phyloP scores from a whole-genome alignment of 2,113 vertebrate genomes.

The Sylvia atricapilla region DNA sequence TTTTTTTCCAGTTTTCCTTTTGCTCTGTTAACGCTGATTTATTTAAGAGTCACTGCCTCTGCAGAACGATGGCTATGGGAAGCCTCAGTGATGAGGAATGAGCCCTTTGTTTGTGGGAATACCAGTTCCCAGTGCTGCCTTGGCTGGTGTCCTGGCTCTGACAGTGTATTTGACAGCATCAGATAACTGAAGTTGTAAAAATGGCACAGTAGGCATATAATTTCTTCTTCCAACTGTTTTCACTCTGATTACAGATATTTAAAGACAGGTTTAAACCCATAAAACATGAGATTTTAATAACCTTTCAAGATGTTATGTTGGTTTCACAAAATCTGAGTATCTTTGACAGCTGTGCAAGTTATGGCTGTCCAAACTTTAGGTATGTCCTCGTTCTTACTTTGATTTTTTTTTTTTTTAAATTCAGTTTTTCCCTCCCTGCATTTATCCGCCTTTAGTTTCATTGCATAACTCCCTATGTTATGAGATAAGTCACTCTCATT shows the following conservation, averaged over 20 bases:
- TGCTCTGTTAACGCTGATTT: not conserved
- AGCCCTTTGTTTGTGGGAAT: slow-evolving; percentile 13
- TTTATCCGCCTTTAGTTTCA: not conserved
- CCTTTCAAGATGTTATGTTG: not conserved
- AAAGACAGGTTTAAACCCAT: not conserved
- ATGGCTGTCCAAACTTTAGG: not conserved
- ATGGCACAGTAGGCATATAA: not conserved
- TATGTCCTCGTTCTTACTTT: not conserved
- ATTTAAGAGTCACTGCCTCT: not conserved
- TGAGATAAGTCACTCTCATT: not conserved
- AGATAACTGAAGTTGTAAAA: slow-evolving; percentile 26
- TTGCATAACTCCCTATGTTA: not conserved
- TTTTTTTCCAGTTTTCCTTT: not conserved
- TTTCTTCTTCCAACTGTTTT: slow-evolving; percentile 23
- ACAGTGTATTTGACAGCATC: slow-evolving; percentile 1
- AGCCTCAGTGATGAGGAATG: not conserved
- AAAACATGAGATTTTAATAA: not conserved
- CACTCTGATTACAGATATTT: slow-evolving; percentile 9
- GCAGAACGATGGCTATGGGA: not conserved
- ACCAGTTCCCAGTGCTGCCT: not conserved
- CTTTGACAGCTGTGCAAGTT: not conserved
- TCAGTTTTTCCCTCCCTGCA: too few species aligned
- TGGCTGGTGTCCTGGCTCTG: slow-evolving; percentile 18
- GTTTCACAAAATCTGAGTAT: not conserved
- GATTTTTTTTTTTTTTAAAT: not conserved